These are phyloP conservation scores for Stenodera caucasica DNA, from an alignment of 2,888 invertebrate species.

Conservation along the genomic window DNA sequence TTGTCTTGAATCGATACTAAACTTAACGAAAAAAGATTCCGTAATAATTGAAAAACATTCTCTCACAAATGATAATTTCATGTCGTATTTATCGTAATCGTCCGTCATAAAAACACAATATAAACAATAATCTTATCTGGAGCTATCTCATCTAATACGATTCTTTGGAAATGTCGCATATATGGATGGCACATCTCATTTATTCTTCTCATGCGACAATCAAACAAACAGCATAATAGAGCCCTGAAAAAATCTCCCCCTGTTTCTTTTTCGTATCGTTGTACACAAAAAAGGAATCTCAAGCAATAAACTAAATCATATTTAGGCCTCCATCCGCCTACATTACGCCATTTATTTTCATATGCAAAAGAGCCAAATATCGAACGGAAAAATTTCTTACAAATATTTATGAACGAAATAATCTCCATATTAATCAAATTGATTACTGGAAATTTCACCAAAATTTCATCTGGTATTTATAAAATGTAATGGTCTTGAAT, in stretches of 20 bases:
- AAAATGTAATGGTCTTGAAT: not conserved
- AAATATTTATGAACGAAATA: not conserved
- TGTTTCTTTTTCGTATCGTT: too few species aligned
- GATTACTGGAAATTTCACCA: not conserved
- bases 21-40: too few species aligned
- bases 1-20: not conserved
- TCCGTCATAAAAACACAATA: too few species aligned
- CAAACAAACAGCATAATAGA: conserved; percentile 1
- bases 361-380: not conserved
- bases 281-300: not conserved
- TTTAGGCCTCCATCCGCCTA: not conserved
- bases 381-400: too few species aligned
- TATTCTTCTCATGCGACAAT: not conserved
- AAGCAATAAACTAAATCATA: conserved; percentile 2
- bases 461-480: not conserved
- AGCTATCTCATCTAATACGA: too few species aligned
- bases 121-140: too few species aligned
- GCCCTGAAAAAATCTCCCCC: not conserved
- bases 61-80: too few species aligned
- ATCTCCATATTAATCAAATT: not conserved
- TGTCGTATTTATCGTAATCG: too few species aligned
- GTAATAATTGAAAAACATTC: too few species aligned
- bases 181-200: too few species aligned
- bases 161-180: too few species aligned
- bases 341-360: not conserved